Evolutionary conservation across 2,888 invertebrate species (phyloP).

Genomic region (Cyclophora punctaria): DNA sequence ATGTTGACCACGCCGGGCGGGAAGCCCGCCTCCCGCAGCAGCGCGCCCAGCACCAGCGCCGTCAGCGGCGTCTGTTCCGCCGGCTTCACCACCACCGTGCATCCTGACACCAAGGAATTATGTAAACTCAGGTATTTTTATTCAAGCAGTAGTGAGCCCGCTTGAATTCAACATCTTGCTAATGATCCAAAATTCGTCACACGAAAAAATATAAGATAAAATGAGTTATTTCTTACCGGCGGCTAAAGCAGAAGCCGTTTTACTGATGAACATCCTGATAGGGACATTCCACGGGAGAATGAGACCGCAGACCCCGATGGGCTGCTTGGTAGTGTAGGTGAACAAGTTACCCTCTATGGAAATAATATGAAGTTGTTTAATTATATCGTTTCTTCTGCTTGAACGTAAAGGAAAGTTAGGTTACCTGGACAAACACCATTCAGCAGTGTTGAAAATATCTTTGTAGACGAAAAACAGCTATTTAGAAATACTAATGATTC

Average conservation of each 20-base stretch:
- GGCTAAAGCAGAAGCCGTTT: constrained; percentile 79
- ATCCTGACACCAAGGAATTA: constrained; percentile 59
- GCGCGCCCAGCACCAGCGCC: constrained; percentile 86
- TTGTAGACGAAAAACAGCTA: no score
- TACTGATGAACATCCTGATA: constrained; percentile 91
- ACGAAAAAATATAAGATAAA: constrained; percentile 49
- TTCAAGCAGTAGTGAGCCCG: no score
- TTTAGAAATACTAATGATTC: no score
- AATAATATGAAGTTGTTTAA: no score
- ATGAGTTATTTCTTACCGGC: constrained; percentile 30
- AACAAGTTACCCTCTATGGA: constrained; percentile 75
- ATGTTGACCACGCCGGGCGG: constrained; percentile 93
- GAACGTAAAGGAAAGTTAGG: no score
- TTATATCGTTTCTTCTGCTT: no score
- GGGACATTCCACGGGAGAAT: constrained; percentile 95
- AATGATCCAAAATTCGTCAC: no score
- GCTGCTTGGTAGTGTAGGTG: constrained; percentile 76
- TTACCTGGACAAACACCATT: no score
- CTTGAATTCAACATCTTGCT: no score
- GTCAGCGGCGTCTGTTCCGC: constrained; percentile 96
- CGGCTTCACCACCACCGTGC: constrained; percentile 90
- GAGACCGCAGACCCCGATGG: constrained; percentile 84
- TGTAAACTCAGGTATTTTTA: no score
- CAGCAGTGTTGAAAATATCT: no score
- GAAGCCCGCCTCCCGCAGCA: constrained; percentile 89